Evolutionary conservation across 2,888 invertebrate species (phyloP), one percentile per base, ranked within the genome.

Genomic region (Hyposoter didymator): DNA sequence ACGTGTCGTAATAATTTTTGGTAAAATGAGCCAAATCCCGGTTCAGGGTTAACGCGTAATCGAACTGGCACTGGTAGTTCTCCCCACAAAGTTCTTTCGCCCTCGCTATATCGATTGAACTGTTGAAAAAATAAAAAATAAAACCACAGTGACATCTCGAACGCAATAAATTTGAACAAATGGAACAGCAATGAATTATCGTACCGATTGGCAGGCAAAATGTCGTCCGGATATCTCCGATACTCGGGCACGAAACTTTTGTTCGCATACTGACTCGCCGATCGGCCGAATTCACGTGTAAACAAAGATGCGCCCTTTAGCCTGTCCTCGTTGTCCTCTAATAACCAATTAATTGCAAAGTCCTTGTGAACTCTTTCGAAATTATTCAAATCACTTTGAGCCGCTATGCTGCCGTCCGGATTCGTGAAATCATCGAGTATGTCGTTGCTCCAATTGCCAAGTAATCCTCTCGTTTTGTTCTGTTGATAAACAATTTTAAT

Each of bases 391-490:
- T 96, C 96, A 4, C 95, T 92, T 14, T 95, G 94, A 0, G 96
- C 92, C 4, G 94, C 93, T 4, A 95, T 94, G 0, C 95, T 95
- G 0, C 97, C 96, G 89, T 97, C 97, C 0, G 98, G 98, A 87
- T 96, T 94, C 0, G 95, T 96, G 85, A 98, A 97, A 93, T 99
- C 99, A 88, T 99, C 98, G 59, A 95, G 94, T 17, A 96, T 94
- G 88, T 98, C 97, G 91, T 97, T 96, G 84, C 98, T 98, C 98
- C 98, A 99, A 90, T 98, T 98, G 0, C 99, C 99, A 89, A 99
- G 96, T 0, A 99, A 94, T 0, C 99, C 99, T 84, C 96, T 94
- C 0, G 98, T 99, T 96, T 97, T 97, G 91, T 98, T 98, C 98
- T 98, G 92, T 14, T 32, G 6, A 28, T 64, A 47, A 70, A 12